These are phyloP conservation scores for Tetramorium simillimum DNA, from an alignment of 1,140 invertebrate genomes.

Conservation along the genomic window DNA sequence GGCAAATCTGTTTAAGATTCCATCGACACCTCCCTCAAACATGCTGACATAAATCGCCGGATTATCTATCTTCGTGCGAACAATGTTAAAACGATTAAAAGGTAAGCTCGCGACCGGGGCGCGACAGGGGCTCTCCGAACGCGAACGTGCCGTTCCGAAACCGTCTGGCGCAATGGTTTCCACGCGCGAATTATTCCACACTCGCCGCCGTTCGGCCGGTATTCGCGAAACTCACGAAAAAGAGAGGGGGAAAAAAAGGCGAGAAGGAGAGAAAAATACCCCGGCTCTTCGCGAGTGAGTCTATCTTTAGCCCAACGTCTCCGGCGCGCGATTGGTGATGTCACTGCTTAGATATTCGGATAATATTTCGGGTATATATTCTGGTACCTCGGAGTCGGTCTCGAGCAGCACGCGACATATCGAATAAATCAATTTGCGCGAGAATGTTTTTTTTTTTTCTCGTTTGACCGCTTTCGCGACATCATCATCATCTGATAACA, in stretches of 20 bases:
- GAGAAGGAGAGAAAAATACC: not conserved
- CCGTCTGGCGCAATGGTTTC: constrained; percentile 4
- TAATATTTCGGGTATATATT: not conserved
- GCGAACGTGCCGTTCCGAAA: constrained; percentile 6
- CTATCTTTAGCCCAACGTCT: constrained; percentile 2
- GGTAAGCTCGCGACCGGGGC: not conserved
- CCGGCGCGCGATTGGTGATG: not conserved
- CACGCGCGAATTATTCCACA: constrained; percentile 23
- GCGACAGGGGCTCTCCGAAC: not conserved
- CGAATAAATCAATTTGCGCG: not conserved
- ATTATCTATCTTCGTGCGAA: constrained; percentile 53
- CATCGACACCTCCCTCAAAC: constrained; percentile 35
- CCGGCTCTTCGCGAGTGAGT: not conserved
- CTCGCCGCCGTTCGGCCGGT: not conserved
- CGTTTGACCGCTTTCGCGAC: not conserved
- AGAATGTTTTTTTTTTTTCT: not conserved
- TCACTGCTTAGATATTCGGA: not conserved
- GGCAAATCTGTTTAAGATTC: constrained; percentile 55
- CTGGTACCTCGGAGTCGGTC: not conserved
- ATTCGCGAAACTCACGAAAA: not conserved
- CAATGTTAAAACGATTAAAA: constrained; percentile 42
- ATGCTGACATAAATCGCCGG: constrained; percentile 39
- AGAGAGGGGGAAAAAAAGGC: not conserved
- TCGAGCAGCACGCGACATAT: not conserved
- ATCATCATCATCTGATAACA: not conserved